phyloP scores from a whole-genome alignment of 2,113 vertebrate genomes.

The Salvelinus sp. region DNA sequence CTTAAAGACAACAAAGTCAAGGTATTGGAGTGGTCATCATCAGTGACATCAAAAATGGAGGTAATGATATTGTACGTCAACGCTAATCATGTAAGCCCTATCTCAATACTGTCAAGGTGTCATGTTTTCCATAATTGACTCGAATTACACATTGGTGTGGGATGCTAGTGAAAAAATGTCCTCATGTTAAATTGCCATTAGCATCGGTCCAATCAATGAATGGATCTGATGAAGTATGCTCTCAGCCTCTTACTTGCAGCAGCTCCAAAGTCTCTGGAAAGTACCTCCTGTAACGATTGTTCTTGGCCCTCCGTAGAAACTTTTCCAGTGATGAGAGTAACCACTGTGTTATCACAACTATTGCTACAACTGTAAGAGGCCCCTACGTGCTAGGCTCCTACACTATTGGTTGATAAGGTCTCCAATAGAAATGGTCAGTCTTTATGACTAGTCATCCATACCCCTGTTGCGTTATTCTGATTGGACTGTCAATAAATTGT shows the following conservation, averaged over 20 bases:
- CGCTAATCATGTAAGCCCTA: slow-evolving; percentile 10
- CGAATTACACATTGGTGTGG: slow-evolving; percentile 24
- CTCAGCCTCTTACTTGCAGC: neutral
- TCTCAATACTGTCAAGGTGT: slow-evolving; percentile 11
- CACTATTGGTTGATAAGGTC: neutral
- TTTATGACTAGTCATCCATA: neutral
- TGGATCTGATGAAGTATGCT: neutral
- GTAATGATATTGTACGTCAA: slow-evolving; percentile 50
- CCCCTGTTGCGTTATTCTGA: neutral
- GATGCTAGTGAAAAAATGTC: slow-evolving; percentile 2
- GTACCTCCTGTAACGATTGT: slow-evolving; percentile 15
- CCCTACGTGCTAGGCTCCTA: neutral
- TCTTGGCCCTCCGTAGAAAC: slow-evolving; percentile 17
- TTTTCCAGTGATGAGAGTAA: neutral
- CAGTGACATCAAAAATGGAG: slow-evolving; percentile 36
- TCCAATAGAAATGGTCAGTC: neutral
- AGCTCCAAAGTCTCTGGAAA: neutral
- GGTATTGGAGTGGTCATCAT: too few relatives aligned
- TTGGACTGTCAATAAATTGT: neutral
- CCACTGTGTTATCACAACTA: slow-evolving; percentile 7
- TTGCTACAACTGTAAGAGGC: neutral
- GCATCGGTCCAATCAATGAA: neutral
- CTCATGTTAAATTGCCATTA: neutral
- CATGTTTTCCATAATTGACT: slow-evolving; percentile 45
- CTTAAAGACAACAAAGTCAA: too few relatives aligned